phyloP scores from a whole-genome alignment of 2,113 vertebrate genomes.

The Orcinus orca region DNA sequence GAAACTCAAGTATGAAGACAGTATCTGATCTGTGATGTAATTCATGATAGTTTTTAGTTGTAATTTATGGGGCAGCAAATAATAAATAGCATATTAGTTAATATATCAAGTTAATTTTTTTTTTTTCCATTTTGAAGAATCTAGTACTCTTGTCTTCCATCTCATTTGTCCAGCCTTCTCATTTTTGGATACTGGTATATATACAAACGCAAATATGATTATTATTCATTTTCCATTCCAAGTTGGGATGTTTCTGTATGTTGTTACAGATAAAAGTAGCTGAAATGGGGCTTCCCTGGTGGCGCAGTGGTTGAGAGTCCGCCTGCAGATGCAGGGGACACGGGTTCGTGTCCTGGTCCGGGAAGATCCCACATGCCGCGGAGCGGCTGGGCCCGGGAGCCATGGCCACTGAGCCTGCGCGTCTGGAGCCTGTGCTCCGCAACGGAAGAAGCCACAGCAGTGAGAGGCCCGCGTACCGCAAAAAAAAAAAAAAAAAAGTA shows the following conservation, averaged over 20 bases:
- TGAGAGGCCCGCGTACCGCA: too few relatives aligned
- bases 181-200: neutral
- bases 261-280: neutral
- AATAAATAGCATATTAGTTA: neutral
- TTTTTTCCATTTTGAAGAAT: neutral
- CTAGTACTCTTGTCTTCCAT: neutral
- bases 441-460: too few relatives aligned
- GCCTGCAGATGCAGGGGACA: too few relatives aligned
- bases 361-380: too few relatives aligned
- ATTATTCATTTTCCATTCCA: neutral
- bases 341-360: too few relatives aligned
- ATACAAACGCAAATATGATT: neutral
- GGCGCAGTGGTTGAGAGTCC: too few relatives aligned
- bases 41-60: neutral
- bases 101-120: neutral
- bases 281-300: too few relatives aligned
- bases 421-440: too few relatives aligned
- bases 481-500: too few relatives aligned
- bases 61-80: neutral
- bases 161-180: neutral
- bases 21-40: neutral
- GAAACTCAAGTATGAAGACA: neutral
- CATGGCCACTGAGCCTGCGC: too few relatives aligned
- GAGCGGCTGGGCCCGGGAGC: too few relatives aligned
- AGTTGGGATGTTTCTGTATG: neutral